A percentile compares a stretch with the other conserved stretches of the same genome.
phyloP scores from a whole-genome alignment of 2,888 invertebrate species.

The Tachina lurida region DNA sequence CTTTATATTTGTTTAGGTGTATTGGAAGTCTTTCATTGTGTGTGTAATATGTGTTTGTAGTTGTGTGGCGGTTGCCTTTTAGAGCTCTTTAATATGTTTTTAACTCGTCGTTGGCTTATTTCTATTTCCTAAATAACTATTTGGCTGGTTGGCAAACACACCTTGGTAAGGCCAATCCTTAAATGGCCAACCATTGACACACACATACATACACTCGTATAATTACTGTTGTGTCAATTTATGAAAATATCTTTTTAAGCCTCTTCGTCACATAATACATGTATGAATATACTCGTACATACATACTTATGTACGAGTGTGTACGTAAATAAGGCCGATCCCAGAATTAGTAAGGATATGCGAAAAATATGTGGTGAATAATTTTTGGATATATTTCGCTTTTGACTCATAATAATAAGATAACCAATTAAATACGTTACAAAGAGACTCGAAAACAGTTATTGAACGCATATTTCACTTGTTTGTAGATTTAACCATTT shows the following conservation, averaged over 20 bases:
- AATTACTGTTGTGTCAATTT: slow-evolving; percentile 35
- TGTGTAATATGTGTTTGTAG: background rate
- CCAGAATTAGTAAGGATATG: too few relatives aligned
- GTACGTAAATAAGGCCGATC: background rate
- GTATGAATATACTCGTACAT: background rate
- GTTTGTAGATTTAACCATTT: too few relatives aligned
- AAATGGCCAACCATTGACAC: slow-evolving; percentile 64
- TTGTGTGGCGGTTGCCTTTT: slow-evolving; percentile 43
- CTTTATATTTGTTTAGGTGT: background rate
- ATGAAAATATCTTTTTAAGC: slow-evolving; percentile 30
- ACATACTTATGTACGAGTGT: background rate
- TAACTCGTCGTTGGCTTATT: slow-evolving; percentile 31
- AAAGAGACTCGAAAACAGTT: too few relatives aligned
- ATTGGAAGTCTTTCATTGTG: background rate
- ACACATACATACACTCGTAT: slow-evolving; percentile 15
- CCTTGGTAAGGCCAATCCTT: slow-evolving; percentile 73
- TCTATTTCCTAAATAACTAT: slow-evolving; percentile 38
- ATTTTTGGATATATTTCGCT: too few relatives aligned
- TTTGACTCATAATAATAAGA: too few relatives aligned
- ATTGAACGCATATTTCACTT: too few relatives aligned
- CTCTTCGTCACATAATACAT: slow-evolving; percentile 14
- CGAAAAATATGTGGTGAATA: too few relatives aligned
- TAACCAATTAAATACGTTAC: too few relatives aligned
- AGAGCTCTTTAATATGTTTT: slow-evolving; percentile 42
- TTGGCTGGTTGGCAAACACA: slow-evolving; percentile 68